Base-by-base conservation (phyloP, 2,888 invertebrate genomes). In the Cordilura impudica region DNA sequence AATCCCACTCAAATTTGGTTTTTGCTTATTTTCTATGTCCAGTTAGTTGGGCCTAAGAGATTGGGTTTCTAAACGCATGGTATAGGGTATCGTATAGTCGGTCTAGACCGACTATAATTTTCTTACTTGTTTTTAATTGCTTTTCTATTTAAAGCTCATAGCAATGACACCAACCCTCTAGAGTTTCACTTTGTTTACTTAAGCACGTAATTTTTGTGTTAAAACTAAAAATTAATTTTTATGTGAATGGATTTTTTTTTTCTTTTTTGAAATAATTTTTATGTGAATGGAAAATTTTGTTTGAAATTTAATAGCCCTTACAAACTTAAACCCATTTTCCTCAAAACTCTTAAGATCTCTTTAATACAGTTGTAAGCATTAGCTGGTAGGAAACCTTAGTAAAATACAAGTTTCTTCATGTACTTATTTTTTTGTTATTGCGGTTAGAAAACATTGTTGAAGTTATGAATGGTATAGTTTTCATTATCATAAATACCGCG, bases 291-390 rank as follows among this genome's bases (percentile, higher is more conserved):
- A 39, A 39, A 39, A n/a, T 39, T 3, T 39, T 31, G 31, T 63
- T 61, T 47, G 10, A 31, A 54, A n/a, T 14, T 39, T 39, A 39
- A 39, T 39, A 39, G 12, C n/a, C n/a, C 12, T n/a, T 4, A n/a
- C 10, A n/a, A 49, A 53, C 12, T n/a, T 43, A 61, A 72, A 54
- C 29, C 14, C 35, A 47, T 73, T 73, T 73, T 73, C 49, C 65
- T 73, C 49, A 73, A 65, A 72, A 47, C 71, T 56, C 49, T 65
- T 72, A 14, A 66, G 49, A 73, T 72, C 54, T 56, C 35, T 61
- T 72, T 10, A 23, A 56, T 19, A 56, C 19, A 47, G 16, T 26
- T 45, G 35, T 16, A 49, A 47, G 49, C 18, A 51, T 43, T 39
- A 54, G 47, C 21, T 47, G 23, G 7, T 14, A 65, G 19, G 73